Percentiles rank a stretch among this genome's conserved stretches.
Evolutionary conservation across 2,113 vertebrate genomes (phyloP).

Genomic region (Melierax canorus): DNA sequence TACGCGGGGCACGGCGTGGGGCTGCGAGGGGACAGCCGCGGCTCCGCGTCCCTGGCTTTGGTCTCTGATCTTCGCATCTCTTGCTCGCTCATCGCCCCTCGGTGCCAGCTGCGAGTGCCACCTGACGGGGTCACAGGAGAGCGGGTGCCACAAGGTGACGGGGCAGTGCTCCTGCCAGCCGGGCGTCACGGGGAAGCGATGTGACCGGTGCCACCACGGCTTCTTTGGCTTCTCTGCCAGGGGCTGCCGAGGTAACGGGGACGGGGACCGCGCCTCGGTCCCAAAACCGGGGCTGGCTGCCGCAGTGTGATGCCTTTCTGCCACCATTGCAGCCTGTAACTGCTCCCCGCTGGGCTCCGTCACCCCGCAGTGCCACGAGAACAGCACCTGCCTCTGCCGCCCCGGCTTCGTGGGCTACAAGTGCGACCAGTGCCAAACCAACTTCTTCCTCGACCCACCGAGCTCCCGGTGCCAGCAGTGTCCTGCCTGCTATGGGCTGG

Average conservation of each 20-base stretch:
- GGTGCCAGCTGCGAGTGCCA: conserved; percentile 84
- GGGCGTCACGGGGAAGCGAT: conserved; percentile 78
- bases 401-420: conserved; percentile 86
- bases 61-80: not conserved
- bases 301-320: rapidly evolving
- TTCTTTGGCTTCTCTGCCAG: conserved; percentile 89
- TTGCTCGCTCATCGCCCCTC: not conserved
- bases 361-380: conserved; percentile 81
- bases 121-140: conserved; percentile 74
- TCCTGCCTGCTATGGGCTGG: conserved; percentile 85
- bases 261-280: rapidly evolving
- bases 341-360: conserved; percentile 86
- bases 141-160: conserved; percentile 75
- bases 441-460: conserved; percentile 78
- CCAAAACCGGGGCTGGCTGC: not conserved
- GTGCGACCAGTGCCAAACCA: conserved; percentile 86
- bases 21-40: not conserved
- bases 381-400: conserved; percentile 85
- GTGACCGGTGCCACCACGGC: conserved; percentile 78
- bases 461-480: conserved; percentile 84
- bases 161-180: conserved; percentile 87
- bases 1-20: not conserved
- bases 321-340: conserved; percentile 79
- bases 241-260: conserved; percentile 84
- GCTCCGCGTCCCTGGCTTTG: not conserved